phyloP scores from a whole-genome alignment of 2,888 invertebrate genomes.

The Dicranocentrus wangi region DNA sequence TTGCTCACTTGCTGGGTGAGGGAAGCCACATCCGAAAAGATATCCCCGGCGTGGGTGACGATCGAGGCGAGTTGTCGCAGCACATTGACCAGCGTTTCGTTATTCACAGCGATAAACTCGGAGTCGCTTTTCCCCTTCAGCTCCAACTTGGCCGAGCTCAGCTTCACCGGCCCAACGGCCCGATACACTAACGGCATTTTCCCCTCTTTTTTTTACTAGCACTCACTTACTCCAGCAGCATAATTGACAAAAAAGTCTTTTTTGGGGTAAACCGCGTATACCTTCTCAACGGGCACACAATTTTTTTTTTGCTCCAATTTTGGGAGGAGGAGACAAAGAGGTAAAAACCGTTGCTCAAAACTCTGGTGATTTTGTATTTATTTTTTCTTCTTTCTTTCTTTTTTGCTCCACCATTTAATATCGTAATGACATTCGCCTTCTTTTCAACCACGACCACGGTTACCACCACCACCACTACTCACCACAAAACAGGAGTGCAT shows the following conservation, averaged over 20 bases:
- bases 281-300: background rate
- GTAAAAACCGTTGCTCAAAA: background rate
- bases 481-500: too few relatives aligned
- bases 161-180: conserved; percentile 64
- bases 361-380: too few relatives aligned
- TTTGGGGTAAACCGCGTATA: too few relatives aligned
- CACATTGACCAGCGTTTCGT: conserved; percentile 89
- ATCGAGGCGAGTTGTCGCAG: conserved; percentile 89
- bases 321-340: background rate
- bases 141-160: conserved; percentile 68
- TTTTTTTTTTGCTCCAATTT: background rate
- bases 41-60: conserved; percentile 87
- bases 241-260: background rate
- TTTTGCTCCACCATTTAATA: too few relatives aligned
- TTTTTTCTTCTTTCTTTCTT: too few relatives aligned
- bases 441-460: too few relatives aligned
- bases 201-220: background rate
- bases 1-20: conserved; percentile 85
- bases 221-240: background rate
- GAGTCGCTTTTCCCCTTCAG: conserved; percentile 70
- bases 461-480: too few relatives aligned
- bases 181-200: conserved; percentile 71
- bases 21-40: conserved; percentile 86
- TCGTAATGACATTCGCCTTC: too few relatives aligned
- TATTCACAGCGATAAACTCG: conserved; percentile 89